Evolutionary conservation across 2,113 vertebrate genomes (phyloP), one percentile per base, ranked within the genome.

Genomic region (Sander lucioperca): DNA sequence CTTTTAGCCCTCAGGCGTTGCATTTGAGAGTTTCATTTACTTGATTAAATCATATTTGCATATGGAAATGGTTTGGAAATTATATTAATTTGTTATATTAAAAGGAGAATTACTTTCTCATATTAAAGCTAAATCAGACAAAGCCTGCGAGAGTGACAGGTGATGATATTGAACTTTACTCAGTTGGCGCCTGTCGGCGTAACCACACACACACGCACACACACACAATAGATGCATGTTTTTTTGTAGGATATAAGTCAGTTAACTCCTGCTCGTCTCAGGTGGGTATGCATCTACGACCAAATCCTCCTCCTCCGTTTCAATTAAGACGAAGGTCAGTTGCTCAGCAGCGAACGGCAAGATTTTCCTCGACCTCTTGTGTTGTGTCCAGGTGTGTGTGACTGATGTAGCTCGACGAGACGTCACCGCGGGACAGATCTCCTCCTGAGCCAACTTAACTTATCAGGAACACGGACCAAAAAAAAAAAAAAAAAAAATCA

Each of bases 41-140:
- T 94, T 95, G 93, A 96, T 95, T 94, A 94, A 94, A 94, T 90
- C 85, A 87, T 95, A 95, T 96, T 95, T 96, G 94, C 95, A 94
- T 96, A 95, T 95, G 93, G 92, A 95, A 92, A 95, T 96, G 91
- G 84, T 94, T 88, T 92, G 89, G 93, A 94, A 94, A 93, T 92
- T 50, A 88, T 93, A 94, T 95, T 94, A 92, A 94, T 95, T 94
- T 95, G 92, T 93, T 90, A 88, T 87, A 95, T 93, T 91, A 92
- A 92, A 94, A 93, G 89, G 90, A 94, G 88, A 95, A 91, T 92
- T 90, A 88, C 90, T 88, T 92, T 86, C 88, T 83, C 75, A 89
- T 89, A 95, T 94, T 87, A 92, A 92, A 93, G 87, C 83, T 76
- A 85, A 89, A 93, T 89, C 77, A 89, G 74, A 92, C 70, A 81